Base-by-base conservation (phyloP, 2,888 invertebrate species). In the Andrena flavipes region DNA sequence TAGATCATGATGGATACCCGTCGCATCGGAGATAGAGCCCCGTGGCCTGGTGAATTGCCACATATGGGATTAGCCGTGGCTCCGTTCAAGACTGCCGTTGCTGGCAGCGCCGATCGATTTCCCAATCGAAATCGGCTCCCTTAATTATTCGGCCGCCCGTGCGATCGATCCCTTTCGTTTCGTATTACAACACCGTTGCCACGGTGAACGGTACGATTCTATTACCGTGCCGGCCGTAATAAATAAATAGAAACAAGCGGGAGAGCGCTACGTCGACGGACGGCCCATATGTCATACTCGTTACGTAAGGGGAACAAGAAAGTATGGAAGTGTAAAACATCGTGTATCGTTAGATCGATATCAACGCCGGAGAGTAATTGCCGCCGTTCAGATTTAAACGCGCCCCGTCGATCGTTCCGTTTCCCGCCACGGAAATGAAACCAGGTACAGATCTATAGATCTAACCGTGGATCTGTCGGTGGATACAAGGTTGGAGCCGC, bases 1-100 rank as follows among this genome's bases (percentile, higher is more conserved):
- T 87, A 83, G 82, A 85, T 85, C 85, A 82, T 84, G 87, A 88
- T 87, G 85, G 85, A 88, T 88, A 88, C 73, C 7, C 79, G 82
- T 85, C 84, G 79, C 72, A 29, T 73, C 65, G 48, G 35, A 65
- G 72, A 84, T 81, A 80, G 83, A 69, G 42, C 80, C 71, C 70
- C 76, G 64, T 20, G 69, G 48, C 48, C 20, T 64, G 30, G 67
- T 49, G 76, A 70, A 72, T 62, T 60, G 65, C 84, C 78, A 76
- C 80, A 80, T 82, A 79, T 83, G 81, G 84, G 77, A 85, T 87
- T 85, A 81, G 87, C 73, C 67, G 29, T 42, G 23, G 10, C 70
- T 42, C 69, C 33, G 72, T 68, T 62, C 78, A 20, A 76, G 80
- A 82, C 80, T 72, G 51, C 65, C 56, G 65, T 59, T 56, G 73